Percentiles rank a stretch among this genome's conserved stretches.
phyloP scores from a whole-genome alignment of 2,888 invertebrate species.

The Zonitis immaculata region DNA sequence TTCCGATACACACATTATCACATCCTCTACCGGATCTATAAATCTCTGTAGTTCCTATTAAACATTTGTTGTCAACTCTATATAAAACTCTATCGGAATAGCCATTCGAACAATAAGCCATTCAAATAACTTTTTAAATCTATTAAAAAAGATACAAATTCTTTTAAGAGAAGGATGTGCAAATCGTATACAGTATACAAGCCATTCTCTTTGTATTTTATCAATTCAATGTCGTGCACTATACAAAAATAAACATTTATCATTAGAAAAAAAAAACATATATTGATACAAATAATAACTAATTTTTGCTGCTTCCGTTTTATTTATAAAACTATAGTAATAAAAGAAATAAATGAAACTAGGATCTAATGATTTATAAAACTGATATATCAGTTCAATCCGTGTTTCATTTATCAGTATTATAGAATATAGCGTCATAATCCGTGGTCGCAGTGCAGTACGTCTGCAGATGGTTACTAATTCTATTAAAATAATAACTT shows the following conservation, averaged over 20 bases:
- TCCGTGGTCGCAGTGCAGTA: conserved; percentile 37
- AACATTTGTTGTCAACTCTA: neutral
- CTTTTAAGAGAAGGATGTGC: neutral
- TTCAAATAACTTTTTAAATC: neutral
- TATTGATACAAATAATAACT: too few species aligned
- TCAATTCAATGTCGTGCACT: neutral
- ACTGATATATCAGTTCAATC: conserved; percentile 43
- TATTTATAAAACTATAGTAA: too few species aligned
- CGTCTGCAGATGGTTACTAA: conserved; percentile 35
- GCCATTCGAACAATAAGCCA: neutral
- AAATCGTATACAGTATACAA: neutral
- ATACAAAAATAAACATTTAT: too few species aligned
- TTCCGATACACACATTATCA: neutral
- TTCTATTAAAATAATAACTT: conserved; percentile 25
- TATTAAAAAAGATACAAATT: neutral
- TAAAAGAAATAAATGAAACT: too few species aligned
- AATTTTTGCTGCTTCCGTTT: too few species aligned
- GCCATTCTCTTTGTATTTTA: neutral
- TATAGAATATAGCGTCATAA: conserved; percentile 35
- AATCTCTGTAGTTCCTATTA: neutral
- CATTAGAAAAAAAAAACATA: too few species aligned
- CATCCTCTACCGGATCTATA: neutral
- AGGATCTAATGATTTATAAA: conserved; percentile 38
- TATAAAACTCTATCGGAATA: neutral
- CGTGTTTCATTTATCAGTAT: conserved; percentile 38